A percentile compares a stretch with the other conserved stretches of the same genome.
These are phyloP conservation scores for Agrotis segetum DNA, from an alignment of 2,888 invertebrate genomes.

Conservation along the genomic window DNA sequence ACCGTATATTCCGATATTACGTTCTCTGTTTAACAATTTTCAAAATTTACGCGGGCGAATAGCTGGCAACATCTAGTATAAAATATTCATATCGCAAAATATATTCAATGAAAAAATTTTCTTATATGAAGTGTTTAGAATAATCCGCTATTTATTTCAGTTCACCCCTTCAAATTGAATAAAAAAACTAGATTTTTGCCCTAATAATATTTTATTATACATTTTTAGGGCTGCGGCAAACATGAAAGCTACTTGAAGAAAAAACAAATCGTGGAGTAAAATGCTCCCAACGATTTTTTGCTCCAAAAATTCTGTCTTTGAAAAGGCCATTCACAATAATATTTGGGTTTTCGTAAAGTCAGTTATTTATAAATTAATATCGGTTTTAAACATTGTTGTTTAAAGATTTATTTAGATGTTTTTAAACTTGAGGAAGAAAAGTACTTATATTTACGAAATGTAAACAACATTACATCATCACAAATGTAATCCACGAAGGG, in stretches of 20 bases:
- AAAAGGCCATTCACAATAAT: constrained; percentile 13
- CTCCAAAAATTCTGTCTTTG: constrained; percentile 19
- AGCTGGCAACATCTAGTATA: neutral
- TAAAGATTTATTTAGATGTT: neutral
- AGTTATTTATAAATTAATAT: constrained; percentile 13
- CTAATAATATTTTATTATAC: constrained; percentile 42
- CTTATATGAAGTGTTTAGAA: constrained; percentile 24
- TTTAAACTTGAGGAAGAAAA: neutral
- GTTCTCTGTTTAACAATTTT: neutral
- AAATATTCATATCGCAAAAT: constrained; percentile 20
- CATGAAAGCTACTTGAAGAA: constrained; percentile 44
- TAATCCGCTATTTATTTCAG: constrained; percentile 47
- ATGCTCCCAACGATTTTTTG: constrained; percentile 38
- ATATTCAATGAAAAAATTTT: constrained; percentile 4
- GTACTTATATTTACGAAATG: no score
- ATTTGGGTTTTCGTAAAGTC: neutral
- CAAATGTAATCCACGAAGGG: no score
- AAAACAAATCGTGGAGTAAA: constrained; percentile 44
- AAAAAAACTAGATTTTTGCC: constrained; percentile 19
- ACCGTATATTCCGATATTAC: neutral
- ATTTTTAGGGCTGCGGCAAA: constrained; percentile 31
- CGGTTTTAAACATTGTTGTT: neutral
- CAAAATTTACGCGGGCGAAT: neutral
- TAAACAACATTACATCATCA: no score
- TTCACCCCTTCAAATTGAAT: constrained; percentile 1